These are phyloP conservation scores for Priocnemis perturbator DNA, from an alignment of 2,888 invertebrate species.

Conservation along the genomic window DNA sequence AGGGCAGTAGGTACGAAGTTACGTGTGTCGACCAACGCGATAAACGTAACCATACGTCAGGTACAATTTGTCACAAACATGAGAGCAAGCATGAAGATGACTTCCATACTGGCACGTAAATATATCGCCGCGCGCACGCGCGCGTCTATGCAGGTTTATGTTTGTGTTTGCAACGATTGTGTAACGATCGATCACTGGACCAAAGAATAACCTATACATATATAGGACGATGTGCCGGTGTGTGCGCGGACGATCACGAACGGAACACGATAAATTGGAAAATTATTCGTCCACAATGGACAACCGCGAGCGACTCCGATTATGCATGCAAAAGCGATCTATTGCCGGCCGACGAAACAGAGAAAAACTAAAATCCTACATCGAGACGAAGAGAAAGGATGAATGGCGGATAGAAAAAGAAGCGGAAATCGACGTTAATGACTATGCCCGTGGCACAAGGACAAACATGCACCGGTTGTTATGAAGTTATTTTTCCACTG, in stretches of 20 bases:
- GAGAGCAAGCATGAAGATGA: background rate
- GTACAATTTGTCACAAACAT: no score
- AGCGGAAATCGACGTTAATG: background rate
- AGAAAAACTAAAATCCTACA: slow-evolving; percentile 8
- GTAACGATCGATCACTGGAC: slow-evolving; percentile 40
- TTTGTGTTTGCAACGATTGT: slow-evolving; percentile 29
- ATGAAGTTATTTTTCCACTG: no score
- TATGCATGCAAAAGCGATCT: no score
- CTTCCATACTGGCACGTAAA: background rate
- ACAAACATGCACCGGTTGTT: no score
- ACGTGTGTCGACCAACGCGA: no score
- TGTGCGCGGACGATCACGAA: background rate
- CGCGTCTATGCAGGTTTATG: background rate
- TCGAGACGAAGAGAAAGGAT: slow-evolving; percentile 5
- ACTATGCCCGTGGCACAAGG: no score
- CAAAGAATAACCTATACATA: slow-evolving; percentile 35
- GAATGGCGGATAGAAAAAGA: background rate
- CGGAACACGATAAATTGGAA: slow-evolving; percentile 25
- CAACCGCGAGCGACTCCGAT: background rate
- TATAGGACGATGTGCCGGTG: slow-evolving; percentile 23
- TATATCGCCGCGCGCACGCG: background rate
- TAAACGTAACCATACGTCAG: no score
- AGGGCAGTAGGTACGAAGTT: no score
- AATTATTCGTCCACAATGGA: slow-evolving; percentile 20
- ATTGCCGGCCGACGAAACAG: background rate